Evolutionary conservation across 2,113 vertebrate species (phyloP).

Genomic region (Panurus biarmicus): DNA sequence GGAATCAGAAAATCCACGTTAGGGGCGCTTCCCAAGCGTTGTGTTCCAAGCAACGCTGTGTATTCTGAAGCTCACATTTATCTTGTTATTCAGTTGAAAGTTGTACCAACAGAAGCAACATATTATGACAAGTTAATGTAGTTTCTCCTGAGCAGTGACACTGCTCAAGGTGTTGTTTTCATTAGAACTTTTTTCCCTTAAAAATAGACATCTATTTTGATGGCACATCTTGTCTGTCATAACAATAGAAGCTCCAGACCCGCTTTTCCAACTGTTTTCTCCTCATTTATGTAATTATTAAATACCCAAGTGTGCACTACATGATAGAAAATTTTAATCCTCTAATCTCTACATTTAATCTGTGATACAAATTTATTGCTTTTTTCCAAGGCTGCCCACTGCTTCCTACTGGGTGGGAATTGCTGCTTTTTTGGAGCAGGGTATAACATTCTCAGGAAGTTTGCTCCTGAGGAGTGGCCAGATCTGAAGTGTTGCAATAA

Average conservation of each 20-base stretch:
- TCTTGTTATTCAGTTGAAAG: neutral
- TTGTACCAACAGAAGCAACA: neutral
- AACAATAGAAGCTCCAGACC: neutral
- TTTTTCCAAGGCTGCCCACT: neutral
- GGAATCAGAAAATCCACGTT: neutral
- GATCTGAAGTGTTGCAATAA: neutral
- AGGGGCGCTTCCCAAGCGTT: neutral
- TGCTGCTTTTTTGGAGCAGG: neutral
- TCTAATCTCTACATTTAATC: neutral
- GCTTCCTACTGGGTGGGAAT: neutral
- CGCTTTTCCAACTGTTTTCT: neutral
- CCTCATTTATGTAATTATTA: neutral
- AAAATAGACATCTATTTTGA: neutral
- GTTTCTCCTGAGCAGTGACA: neutral
- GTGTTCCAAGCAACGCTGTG: neutral
- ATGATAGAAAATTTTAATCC: neutral
- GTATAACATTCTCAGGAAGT: neutral
- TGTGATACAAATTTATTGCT: neutral
- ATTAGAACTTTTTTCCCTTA: neutral
- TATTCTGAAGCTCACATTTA: neutral
- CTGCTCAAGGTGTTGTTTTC: neutral
- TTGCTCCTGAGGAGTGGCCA: neutral
- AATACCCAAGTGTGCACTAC: neutral
- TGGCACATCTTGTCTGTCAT: neutral
- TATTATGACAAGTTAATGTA: slow-evolving; percentile 20